Base-by-base conservation (phyloP, 2,113 vertebrate genomes). In the Aepyceros melampus region DNA sequence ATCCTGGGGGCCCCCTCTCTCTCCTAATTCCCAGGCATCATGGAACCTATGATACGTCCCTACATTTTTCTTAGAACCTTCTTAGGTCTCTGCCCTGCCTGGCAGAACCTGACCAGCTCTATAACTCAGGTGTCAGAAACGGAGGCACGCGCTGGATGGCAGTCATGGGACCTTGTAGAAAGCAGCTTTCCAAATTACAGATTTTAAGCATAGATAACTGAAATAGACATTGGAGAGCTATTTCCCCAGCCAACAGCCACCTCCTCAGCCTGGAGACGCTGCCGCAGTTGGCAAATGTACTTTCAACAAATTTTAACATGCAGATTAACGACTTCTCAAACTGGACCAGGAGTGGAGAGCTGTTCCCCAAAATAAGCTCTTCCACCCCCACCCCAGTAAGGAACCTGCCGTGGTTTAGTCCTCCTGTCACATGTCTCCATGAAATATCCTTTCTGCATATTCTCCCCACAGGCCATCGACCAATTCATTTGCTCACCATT, bases 171-270 rank as follows among this genome's bases (percentile, higher is more conserved):
- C 79, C 64, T 55, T 21, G 23, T 33, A 60, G 94, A 36, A 89
- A 90, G 90, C 4, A 2, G 49, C 95, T 86, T 86, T 84, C 90
- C 87, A 21, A 90, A 94, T 71, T 49, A 45, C 60, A 64, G 85
- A 87, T 58, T 93, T 95, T 67, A 74, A 97, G 96, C 86, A 96
- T 55, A 79, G 94, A 95, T 94, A 96, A 97, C 94, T 94, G 97
- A 98, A 98, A 98, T 82, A 98, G 97, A 96, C 97, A 98, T 97
- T 94, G 56, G 53, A 98, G 98, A 97, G 95, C 97, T 91, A 97
- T 97, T 98, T 98, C 98, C 97, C 92, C 84, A 76, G 97, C 95
- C 96, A 98, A 94, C 97, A 98, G 83, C 84, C 74, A 58, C 95
- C 83, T 91, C 90, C 98, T 98, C 97, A 83, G 98, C 97, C 97